phyloP scores from a whole-genome alignment of 2,797 vertebrate genomes.

The Hippopotamyrus pictus region DNA sequence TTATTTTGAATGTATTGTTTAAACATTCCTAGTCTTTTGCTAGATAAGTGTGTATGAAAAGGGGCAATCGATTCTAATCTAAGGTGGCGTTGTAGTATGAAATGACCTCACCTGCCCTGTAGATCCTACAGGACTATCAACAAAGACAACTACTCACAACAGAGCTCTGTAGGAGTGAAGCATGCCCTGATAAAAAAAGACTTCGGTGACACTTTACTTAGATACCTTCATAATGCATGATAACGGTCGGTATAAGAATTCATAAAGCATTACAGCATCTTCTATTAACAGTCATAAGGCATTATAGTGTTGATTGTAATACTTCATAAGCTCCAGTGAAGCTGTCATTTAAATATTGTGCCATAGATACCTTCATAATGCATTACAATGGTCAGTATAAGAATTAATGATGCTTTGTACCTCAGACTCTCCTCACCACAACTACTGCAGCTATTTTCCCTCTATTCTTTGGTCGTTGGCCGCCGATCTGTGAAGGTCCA shows the following conservation, averaged over 20 bases:
- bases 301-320: not conserved
- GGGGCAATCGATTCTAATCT: not conserved
- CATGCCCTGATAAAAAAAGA: not conserved
- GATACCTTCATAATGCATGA: not conserved
- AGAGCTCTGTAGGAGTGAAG: not conserved
- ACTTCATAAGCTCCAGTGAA: too few species aligned
- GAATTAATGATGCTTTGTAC: not conserved
- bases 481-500: not conserved
- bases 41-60: not conserved
- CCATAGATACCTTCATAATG: not conserved
- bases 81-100: not conserved
- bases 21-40: not conserved
- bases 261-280: not conserved
- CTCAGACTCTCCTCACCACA: not conserved
- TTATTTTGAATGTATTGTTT: not conserved
- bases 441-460: not conserved
- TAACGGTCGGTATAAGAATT: not conserved
- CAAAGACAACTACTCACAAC: not conserved
- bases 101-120: not conserved
- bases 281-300: not conserved
- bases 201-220: not conserved
- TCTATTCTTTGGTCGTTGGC: not conserved
- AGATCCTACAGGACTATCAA: not conserved
- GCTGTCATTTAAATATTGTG: too few species aligned
- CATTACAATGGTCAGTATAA: not conserved